phyloP scores from a whole-genome alignment of 2,888 invertebrate species.

The Sclerodermus sp. region DNA sequence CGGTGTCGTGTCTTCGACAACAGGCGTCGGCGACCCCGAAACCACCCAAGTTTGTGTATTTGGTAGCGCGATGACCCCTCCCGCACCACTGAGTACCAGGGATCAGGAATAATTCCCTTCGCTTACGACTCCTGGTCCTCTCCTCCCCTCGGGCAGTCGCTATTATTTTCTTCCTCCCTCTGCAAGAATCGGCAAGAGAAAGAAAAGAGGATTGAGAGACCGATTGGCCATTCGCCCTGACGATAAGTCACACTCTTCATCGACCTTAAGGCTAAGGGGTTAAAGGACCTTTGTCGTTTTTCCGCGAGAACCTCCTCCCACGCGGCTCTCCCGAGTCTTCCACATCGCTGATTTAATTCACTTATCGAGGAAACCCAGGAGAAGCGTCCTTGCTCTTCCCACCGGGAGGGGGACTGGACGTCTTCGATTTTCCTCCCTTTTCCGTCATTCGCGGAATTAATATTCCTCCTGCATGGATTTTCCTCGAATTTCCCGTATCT shows the following conservation, averaged over 20 bases:
- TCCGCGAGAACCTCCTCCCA: conserved; percentile 22
- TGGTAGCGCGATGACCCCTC: conserved; percentile 78
- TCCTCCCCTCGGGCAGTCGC: no score
- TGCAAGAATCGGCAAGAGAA: neutral
- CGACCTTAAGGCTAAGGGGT: no score
- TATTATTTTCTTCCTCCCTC: neutral
- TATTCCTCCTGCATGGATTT: conserved; percentile 19
- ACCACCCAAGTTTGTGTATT: conserved; percentile 81
- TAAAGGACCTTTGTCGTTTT: conserved; percentile 29
- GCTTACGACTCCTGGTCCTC: conserved; percentile 59
- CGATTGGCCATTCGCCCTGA: no score
- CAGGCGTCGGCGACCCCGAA: conserved; percentile 80
- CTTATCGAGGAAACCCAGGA: conserved; percentile 39
- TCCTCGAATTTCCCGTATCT: conserved; percentile 17
- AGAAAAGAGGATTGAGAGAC: no score
- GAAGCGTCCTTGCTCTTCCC: conserved; percentile 27
- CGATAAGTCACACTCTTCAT: neutral
- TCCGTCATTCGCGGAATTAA: conserved; percentile 9
- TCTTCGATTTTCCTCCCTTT: no score
- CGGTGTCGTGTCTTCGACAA: conserved; percentile 83
- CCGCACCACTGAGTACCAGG: conserved; percentile 96
- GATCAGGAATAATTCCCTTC: conserved; percentile 73
- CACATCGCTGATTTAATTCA: conserved; percentile 40
- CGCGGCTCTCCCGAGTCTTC: conserved; percentile 25
- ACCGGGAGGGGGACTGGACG: no score